Percentiles rank a stretch among this genome's conserved stretches.
Evolutionary conservation across 2,797 vertebrate genomes (phyloP).

Genomic region (Coilia nasus): DNA sequence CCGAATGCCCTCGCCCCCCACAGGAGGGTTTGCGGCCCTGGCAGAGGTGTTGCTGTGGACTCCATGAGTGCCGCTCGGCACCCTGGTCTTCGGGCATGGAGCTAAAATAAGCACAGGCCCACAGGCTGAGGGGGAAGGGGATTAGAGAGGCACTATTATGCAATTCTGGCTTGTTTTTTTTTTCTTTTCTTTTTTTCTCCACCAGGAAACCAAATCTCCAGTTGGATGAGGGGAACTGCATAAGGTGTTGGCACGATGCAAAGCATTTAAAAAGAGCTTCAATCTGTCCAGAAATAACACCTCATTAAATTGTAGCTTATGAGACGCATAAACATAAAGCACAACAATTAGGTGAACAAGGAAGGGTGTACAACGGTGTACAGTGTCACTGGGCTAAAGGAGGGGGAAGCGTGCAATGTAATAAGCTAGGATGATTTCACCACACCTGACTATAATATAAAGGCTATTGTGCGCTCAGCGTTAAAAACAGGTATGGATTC

Average conservation of each 20-base stretch:
- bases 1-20: neutral
- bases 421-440: neutral
- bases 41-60: constrained; percentile 33
- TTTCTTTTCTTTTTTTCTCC: constrained; percentile 28
- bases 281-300: neutral
- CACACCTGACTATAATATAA: neutral
- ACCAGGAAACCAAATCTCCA: neutral
- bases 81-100: constrained; percentile 50
- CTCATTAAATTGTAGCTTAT: neutral
- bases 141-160: constrained; percentile 52
- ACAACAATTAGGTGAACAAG: neutral
- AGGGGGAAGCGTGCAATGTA: neutral
- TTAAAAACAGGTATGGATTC: no score
- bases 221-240: neutral
- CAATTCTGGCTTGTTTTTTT: constrained; percentile 60
- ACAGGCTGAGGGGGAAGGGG: constrained; percentile 39
- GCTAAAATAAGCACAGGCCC: constrained; percentile 62
- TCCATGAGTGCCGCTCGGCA: constrained; percentile 38
- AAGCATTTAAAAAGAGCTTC: neutral
- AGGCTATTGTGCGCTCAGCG: no score
- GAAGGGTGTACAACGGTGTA: neutral
- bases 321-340: neutral
- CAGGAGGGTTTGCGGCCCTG: constrained; percentile 40
- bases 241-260: no score
- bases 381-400: no score